These are phyloP conservation scores for Natator depressus DNA, from an alignment of 2,113 vertebrate genomes.

Conservation along the genomic window DNA sequence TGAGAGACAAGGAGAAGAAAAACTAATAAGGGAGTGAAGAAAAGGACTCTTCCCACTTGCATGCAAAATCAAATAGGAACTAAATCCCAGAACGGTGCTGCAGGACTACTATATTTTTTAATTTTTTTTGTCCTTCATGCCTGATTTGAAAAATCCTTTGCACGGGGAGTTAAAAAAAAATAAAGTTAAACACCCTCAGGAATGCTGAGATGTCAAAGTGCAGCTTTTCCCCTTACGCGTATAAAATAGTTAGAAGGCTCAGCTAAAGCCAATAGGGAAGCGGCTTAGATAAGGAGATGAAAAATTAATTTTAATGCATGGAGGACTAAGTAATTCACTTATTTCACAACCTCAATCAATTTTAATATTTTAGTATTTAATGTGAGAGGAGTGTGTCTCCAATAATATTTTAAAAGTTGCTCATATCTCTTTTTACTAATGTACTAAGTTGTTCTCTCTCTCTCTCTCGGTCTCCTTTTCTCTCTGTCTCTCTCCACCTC, in stretches of 20 bases:
- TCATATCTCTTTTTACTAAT: conserved; percentile 57
- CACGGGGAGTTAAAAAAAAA: conserved; percentile 12
- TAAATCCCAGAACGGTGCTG: background rate
- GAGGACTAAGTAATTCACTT: conserved; percentile 76
- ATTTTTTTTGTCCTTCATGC: background rate
- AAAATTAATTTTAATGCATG: conserved; percentile 83
- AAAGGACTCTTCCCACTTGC: conserved; percentile 25
- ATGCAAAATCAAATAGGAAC: conserved; percentile 23
- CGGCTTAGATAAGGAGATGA: conserved; percentile 78
- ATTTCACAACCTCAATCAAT: conserved; percentile 79
- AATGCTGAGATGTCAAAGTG: conserved; percentile 73
- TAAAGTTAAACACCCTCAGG: conserved; percentile 56
- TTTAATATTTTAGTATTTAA: conserved; percentile 82
- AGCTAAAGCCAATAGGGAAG: conserved; percentile 75
- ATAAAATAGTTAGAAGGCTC: conserved; percentile 80
- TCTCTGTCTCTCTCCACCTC: background rate
- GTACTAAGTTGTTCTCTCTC: background rate
- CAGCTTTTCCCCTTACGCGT: conserved; percentile 72
- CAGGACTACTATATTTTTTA: background rate
- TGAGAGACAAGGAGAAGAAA: conserved; percentile 50
- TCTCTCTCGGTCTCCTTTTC: background rate
- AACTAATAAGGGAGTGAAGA: conserved; percentile 43
- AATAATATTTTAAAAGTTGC: conserved; percentile 70
- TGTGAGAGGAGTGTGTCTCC: conserved; percentile 42
- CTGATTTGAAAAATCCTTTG: conserved; percentile 44